These are phyloP conservation scores for Hyperopisus bebe DNA, from an alignment of 2,113 vertebrate genomes.

Conservation along the genomic window DNA sequence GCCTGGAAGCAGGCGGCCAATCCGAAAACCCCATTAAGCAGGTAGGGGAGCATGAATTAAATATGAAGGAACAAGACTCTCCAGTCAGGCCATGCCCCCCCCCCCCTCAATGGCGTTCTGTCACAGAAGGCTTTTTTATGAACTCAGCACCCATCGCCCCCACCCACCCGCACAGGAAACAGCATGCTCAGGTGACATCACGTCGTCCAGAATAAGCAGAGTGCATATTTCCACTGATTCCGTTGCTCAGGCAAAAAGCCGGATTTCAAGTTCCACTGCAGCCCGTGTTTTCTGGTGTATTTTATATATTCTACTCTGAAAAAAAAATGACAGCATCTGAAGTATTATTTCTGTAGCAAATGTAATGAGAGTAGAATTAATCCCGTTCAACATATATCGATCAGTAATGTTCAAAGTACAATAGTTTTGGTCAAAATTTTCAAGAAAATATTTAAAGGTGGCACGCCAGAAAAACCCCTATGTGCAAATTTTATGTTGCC, in stretches of 20 bases:
- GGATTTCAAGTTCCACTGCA: background rate
- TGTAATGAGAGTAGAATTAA: background rate
- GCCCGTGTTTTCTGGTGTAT: background rate
- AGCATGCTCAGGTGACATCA: background rate
- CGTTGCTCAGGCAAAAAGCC: background rate
- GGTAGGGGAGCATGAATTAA: slow-evolving; percentile 89
- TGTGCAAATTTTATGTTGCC: background rate
- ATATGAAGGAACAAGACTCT: slow-evolving; percentile 92
- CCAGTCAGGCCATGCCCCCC: slow-evolving; percentile 68
- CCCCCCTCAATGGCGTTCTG: slow-evolving; percentile 65
- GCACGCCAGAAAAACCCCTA: background rate
- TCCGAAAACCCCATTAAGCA: slow-evolving; percentile 93
- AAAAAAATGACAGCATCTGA: background rate
- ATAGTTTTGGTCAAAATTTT: background rate
- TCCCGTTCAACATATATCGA: background rate
- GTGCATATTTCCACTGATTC: background rate
- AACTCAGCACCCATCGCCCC: background rate
- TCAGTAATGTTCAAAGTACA: background rate
- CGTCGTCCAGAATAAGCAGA: background rate
- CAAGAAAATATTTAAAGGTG: background rate
- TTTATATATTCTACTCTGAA: background rate
- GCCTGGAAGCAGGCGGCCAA: slow-evolving; percentile 58
- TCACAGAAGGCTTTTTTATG: slow-evolving; percentile 68
- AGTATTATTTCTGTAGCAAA: background rate
- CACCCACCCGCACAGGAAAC: background rate